Base-by-base conservation (phyloP, 2,888 invertebrate genomes). In the Amblyjoppa proteus region DNA sequence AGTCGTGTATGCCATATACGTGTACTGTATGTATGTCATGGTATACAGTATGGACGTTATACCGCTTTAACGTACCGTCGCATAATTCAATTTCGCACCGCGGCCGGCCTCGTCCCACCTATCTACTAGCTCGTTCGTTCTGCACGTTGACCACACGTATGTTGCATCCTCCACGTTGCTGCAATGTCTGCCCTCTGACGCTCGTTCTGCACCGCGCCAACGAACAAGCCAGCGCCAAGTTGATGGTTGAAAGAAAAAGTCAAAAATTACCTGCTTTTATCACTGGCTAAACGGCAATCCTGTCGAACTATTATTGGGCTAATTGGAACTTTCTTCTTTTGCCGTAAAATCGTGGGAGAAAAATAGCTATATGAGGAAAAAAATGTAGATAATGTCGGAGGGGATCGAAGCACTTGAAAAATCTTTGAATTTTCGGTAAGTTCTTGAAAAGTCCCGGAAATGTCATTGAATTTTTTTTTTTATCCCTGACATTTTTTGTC, bases 81-180 rank as follows among this genome's bases (percentile, higher is more conserved):
- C 87, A 89, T 88, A 88, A 88, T 89, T 89, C 88, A 89, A 89
- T 89, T 89, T 89, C 86, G 78, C 88, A 84, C 84, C 84, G 78
- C 58, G 76, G 81, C 83, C 76, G 82, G 69, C 85, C 80, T 83
- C 86, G 75, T 78, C 81, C 86, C 86, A 70, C 71, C 70, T 75
- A 84, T 84, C 81, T 76, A 45, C 66, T 64, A 56, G 58, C 80
- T 53, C 74, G 79, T 84, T 80, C 83, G 74, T 84, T 84, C 79
- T 75, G 41, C 58, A 49, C 70, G 38, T 75, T 77, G 86, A 80
- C 81, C 78, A 70, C 68, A 83, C 49, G 73, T 66, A 83, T 77
- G 61, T 58, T 68, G 51, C 66, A 76, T 64, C 66, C 45, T 66
- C 76, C 25, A 38, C 51, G 31, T 51, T 51, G 28, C 61, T 34